Conservation (phyloP, 2,113 vertebrate species). For the Prolemur simus region DNA sequence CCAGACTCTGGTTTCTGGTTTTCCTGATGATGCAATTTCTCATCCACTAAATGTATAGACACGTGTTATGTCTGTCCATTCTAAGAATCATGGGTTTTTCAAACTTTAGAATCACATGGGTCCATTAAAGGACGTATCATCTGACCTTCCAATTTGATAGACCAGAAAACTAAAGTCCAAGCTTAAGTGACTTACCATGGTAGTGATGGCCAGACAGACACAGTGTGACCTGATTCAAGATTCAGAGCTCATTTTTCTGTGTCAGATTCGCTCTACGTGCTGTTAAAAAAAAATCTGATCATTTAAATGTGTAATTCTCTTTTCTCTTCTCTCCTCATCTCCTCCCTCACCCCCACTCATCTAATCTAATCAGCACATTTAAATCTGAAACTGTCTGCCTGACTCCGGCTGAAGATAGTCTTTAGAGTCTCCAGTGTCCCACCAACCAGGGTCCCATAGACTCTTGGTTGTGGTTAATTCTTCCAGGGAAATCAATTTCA, state of each 20-base stretch:
- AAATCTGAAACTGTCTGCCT: background rate
- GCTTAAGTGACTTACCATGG: background rate
- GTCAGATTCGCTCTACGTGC: background rate
- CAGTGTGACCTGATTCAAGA: rapidly evolving
- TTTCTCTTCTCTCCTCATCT: background rate
- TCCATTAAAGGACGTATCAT: background rate
- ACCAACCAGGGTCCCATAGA: background rate
- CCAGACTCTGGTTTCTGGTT: background rate
- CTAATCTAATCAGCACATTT: background rate
- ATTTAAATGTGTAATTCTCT: background rate
- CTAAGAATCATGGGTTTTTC: slow-evolving; percentile 8
- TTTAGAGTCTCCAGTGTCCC: background rate
- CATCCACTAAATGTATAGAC: background rate
- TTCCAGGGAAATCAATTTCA: slow-evolving; percentile 16
- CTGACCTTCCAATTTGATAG: background rate
- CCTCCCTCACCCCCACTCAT: background rate
- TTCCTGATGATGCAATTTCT: slow-evolving; percentile 20
- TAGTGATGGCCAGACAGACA: background rate
- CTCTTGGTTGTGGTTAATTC: background rate
- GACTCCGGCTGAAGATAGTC: background rate
- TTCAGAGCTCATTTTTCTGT: background rate
- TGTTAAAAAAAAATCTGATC: no score
- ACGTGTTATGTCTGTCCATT: background rate
- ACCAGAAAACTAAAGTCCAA: background rate
- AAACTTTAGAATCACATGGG: background rate